Base-by-base conservation (phyloP, 2,888 invertebrate species). In the Lissocephala sabroskyi region DNA sequence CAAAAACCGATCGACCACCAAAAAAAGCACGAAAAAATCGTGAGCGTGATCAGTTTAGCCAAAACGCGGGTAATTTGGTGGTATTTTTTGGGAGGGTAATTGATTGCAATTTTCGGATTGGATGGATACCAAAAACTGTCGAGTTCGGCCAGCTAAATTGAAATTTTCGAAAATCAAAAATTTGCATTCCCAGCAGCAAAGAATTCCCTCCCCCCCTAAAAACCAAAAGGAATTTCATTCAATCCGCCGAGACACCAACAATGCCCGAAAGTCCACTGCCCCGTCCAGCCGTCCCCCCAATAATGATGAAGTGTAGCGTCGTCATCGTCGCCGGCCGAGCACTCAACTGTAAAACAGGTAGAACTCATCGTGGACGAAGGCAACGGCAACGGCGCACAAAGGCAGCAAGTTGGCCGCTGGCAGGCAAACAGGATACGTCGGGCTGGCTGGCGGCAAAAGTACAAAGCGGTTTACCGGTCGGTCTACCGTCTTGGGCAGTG, bases 261-360 rank as follows among this genome's bases (percentile, higher is more conserved):
- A n/a, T n/a, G n/a, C n/a, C n/a, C n/a, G n/a, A n/a, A n/a, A n/a
- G n/a, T n/a, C n/a, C n/a, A n/a, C n/a, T n/a, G n/a, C n/a, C n/a
- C n/a, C n/a, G n/a, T n/a, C n/a, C n/a, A n/a, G 29, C 7, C 9
- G 42, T 10, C 23, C 13, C 17, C 33, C 45, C 44, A 52, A 49
- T 47, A 47, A 60, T 41, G 32, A 39, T 32, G 37, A 47, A 47
- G 55, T 43, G 49, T 47, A 65, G 70, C 65, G 7, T 5, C 23
- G 23, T 23, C n/a, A n/a, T n/a, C n/a, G n/a, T n/a, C n/a, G n/a
- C n/a, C n/a, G n/a, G n/a, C n/a, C 7, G 23, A 7, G 75, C 74
- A 70, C 70, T 70, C 78, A 75, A 75, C 76, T 73, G 78, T 60
- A 73, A 75, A 78, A 66, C 78, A 73, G 71, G 78, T 71, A 71